Evolutionary conservation across 2,797 vertebrate genomes (phyloP).

Genomic region (Octomys mimax): DNA sequence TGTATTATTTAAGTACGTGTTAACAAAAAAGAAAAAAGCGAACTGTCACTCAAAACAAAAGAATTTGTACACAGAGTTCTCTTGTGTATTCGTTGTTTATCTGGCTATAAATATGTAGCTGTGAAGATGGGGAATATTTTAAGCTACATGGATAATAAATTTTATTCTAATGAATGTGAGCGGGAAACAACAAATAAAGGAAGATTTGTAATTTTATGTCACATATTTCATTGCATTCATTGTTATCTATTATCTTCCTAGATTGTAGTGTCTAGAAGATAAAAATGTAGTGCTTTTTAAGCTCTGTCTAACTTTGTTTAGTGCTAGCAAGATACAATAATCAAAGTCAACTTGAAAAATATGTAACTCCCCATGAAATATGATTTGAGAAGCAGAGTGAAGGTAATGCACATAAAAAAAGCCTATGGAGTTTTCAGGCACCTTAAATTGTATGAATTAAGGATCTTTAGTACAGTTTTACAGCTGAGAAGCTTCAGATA

Average conservation of each 20-base stretch:
- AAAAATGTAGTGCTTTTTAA: slow-evolving; percentile 36
- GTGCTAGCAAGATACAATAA: not conserved
- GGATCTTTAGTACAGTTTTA: not conserved
- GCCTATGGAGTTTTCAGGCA: not conserved
- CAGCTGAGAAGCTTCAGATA: not conserved
- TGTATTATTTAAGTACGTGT: slow-evolving; percentile 49
- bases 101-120: slow-evolving; percentile 2
- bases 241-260: not conserved
- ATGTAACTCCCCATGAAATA: not conserved
- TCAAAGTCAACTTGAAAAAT: not conserved
- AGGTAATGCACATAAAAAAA: not conserved
- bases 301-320: not conserved
- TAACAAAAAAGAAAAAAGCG: slow-evolving; percentile 1
- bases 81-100: slow-evolving; percentile 31
- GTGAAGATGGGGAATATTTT: slow-evolving; percentile 37
- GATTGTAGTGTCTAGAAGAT: not conserved
- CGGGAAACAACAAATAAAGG: not conserved
- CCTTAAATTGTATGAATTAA: not conserved
- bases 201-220: slow-evolving; percentile 42
- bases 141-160: slow-evolving; percentile 23
- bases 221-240: slow-evolving; percentile 31
- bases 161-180: slow-evolving; percentile 23
- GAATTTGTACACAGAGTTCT: slow-evolving; percentile 41
- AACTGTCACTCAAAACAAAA: slow-evolving; percentile 68
- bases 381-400: not conserved